Evolutionary conservation across 2,888 invertebrate species (phyloP), one percentile per base, ranked within the genome.

Genomic region (Ypsolopha scabrella): DNA sequence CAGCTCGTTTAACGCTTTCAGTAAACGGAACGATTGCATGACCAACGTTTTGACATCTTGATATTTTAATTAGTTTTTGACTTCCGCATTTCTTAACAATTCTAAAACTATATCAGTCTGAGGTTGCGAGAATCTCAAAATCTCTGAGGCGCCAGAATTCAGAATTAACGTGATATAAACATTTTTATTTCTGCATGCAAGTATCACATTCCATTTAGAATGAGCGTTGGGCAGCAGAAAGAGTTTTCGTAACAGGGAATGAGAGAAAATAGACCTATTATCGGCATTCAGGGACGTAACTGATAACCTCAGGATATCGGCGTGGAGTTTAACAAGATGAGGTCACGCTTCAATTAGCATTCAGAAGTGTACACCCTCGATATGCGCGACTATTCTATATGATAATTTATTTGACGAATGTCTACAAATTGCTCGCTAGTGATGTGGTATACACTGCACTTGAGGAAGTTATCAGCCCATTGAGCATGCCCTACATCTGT

Each of bases 1-100:
- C 65, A 70, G 67, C 64, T 69, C 70, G 71, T 75, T 74, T 70
- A 65, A 65, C 67, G 65, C 66, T 63, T 60, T 59, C 55, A 60
- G 61, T 61, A 24, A 24, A 24, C 24, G 24, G 24, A 24, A 24
- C 24, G 24, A 59, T 55, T 48, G 58, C 58, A 56, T 54, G 56
- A 56, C 41, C 57, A 54, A 53, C 54, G 60, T 55, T 64, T 62
- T 61, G 58, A 62, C 56, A 56, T 51, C 10, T 10, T 46, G 39
- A 51, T 51, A 38, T 45, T 48, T 24, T 45, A 47, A 47, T 47
- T 47, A 47, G 47, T 43, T 35, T 37, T 37, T 24, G 9, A 47
- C 37, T 47, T 37, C 47, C 47, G 36, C 37, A 47, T 14, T 38
- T 47, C 47, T 13, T 11, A 11, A 11, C 38, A 11, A 13, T 41